These are phyloP conservation scores for Onychorhynchus coronatus DNA, from an alignment of 2,113 vertebrate species.

Conservation along the genomic window DNA sequence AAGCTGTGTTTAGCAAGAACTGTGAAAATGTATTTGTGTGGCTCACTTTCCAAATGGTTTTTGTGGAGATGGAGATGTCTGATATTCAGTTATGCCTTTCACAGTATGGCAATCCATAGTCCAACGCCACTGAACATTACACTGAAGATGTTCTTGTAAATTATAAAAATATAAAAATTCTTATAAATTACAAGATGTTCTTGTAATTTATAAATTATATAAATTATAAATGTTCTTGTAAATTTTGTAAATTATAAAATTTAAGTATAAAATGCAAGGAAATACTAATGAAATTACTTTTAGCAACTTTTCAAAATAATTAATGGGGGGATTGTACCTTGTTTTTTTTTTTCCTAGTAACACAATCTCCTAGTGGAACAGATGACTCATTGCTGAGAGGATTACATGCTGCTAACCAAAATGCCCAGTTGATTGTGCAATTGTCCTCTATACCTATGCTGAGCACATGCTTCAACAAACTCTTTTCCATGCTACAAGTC, in stretches of 20 bases:
- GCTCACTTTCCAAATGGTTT: background rate
- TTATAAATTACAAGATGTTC: no score
- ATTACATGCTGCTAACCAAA: slow-evolving; percentile 82
- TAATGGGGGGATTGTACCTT: background rate
- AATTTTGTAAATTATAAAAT: background rate
- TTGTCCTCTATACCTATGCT: slow-evolving; percentile 94
- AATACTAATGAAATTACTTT: background rate
- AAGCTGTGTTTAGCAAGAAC: background rate
- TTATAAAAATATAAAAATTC: no score
- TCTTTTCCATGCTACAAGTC: slow-evolving; percentile 97
- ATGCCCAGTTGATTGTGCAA: slow-evolving; percentile 81
- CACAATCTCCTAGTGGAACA: slow-evolving; percentile 89
- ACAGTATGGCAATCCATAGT: background rate
- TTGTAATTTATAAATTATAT: no score
- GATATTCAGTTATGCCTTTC: background rate
- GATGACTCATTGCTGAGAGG: slow-evolving; percentile 92
- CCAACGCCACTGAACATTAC: background rate
- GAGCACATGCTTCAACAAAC: slow-evolving; percentile 97
- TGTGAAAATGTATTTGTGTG: background rate
- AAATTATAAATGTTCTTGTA: no score
- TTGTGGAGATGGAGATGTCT: background rate
- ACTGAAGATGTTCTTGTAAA: background rate
- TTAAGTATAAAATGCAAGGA: background rate
- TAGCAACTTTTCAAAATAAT: background rate
- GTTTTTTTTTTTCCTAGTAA: slow-evolving; percentile 74